A percentile compares a stretch with the other conserved stretches of the same genome.
phyloP scores from a whole-genome alignment of 53 echinoderm and acorn worm species.

The Echinometra lucunter region DNA sequence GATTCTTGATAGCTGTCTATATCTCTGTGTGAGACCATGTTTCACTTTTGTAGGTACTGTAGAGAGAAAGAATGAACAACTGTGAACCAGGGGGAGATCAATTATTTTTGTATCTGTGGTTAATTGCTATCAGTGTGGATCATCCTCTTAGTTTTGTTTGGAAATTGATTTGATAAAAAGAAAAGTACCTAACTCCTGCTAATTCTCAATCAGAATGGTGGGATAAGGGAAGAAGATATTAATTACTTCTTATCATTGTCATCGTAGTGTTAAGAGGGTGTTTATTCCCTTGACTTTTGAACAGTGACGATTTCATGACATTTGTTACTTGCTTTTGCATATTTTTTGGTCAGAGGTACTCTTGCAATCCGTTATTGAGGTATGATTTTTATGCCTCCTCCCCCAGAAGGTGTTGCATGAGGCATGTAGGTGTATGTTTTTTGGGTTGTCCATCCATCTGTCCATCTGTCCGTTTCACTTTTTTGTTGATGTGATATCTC shows the following conservation, averaged over 20 bases:
- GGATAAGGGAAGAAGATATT: background rate
- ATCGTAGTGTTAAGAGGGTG: background rate
- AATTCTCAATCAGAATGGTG: background rate
- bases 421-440: too few relatives aligned
- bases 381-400: too few relatives aligned
- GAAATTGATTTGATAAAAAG: conserved; percentile 1
- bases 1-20: background rate
- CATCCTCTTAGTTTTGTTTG: conserved; percentile 9
- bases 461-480: too few relatives aligned
- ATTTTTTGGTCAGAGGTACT: background rate
- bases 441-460: too few relatives aligned
- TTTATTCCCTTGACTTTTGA: background rate
- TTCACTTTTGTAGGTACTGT: background rate
- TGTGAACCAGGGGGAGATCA: background rate
- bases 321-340: background rate
- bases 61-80: background rate
- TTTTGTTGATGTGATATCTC: too few relatives aligned
- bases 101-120: background rate
- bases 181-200: background rate
- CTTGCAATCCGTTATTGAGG: too few relatives aligned
- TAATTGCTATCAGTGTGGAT: conserved; percentile 2
- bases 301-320: conserved; percentile 4
- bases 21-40: background rate
- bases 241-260: background rate
- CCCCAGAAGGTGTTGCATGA: too few relatives aligned